Evolutionary conservation across 2,888 invertebrate genomes (phyloP).

Genomic region (Tetramorium bicarinatum): DNA sequence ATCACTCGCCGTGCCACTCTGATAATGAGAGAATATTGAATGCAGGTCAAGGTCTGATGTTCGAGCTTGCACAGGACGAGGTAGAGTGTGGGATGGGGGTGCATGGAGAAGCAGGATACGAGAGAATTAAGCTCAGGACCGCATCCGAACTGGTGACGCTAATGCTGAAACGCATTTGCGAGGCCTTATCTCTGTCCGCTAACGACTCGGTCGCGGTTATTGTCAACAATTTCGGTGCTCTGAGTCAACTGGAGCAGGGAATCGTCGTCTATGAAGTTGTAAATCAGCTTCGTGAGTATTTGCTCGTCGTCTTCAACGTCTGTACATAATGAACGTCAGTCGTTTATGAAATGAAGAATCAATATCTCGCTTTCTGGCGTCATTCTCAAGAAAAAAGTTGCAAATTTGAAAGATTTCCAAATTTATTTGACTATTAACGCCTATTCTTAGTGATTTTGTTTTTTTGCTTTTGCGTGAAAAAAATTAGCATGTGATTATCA

Average conservation of each 20-base stretch:
- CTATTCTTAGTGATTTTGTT: not conserved
- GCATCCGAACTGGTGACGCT: constrained; percentile 87
- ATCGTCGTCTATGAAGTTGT: constrained; percentile 90
- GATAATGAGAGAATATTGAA: constrained; percentile 17
- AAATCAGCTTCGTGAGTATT: constrained; percentile 88
- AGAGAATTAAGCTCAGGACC: constrained; percentile 85
- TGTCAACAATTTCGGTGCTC: constrained; percentile 93
- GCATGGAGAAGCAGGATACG: constrained; percentile 88
- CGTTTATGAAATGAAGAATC: not conserved
- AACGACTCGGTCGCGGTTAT: constrained; percentile 88
- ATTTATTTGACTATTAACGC: not conserved
- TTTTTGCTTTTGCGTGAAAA: not conserved
- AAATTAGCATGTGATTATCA: not conserved
- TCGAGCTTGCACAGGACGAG: constrained; percentile 89
- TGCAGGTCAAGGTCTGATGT: constrained; percentile 87
- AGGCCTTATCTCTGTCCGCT: constrained; percentile 72
- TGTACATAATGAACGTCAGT: not conserved
- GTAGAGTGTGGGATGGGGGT: constrained; percentile 90
- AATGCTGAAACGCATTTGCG: constrained; percentile 85
- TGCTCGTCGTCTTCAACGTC: no score
- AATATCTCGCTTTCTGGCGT: not conserved
- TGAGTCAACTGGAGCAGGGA: constrained; percentile 92
- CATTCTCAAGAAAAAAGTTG: not conserved
- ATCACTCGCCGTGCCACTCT: not conserved
- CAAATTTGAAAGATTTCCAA: not conserved